Evolutionary conservation across 2,113 vertebrate genomes (phyloP).

Genomic region (Mionectes macconnelli): DNA sequence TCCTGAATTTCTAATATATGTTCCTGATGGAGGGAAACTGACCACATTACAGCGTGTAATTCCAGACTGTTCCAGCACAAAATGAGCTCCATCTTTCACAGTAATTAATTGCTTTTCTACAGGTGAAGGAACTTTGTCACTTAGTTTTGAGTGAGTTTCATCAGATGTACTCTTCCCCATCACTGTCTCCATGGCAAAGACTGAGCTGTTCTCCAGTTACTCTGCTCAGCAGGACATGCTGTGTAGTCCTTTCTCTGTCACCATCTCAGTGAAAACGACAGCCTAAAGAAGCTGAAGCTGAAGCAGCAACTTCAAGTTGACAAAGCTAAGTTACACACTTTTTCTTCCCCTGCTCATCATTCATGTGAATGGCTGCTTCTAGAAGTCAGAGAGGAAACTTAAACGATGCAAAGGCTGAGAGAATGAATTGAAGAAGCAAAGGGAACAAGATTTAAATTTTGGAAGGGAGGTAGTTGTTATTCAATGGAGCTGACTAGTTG

Average conservation of each 20-base stretch:
- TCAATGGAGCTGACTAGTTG: not conserved
- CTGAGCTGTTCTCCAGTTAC: not conserved
- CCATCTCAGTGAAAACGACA: not conserved
- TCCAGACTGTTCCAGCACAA: not conserved
- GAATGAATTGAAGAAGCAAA: not conserved
- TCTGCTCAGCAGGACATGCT: not conserved
- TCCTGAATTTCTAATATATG: not conserved
- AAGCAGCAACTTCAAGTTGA: not conserved
- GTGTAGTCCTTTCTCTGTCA: not conserved
- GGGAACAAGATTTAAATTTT: not conserved
- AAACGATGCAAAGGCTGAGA: not conserved
- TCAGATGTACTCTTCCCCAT: not conserved
- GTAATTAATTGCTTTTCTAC: not conserved
- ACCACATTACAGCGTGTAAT: not conserved
- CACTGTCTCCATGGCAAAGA: not conserved
- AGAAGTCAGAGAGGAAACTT: not conserved
- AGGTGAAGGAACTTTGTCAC: not conserved
- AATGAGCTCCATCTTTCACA: constrained; percentile 4
- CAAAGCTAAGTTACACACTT: not conserved
- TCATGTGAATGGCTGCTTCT: not conserved
- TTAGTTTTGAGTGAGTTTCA: not conserved
- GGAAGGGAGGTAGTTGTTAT: not conserved
- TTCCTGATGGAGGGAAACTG: not conserved
- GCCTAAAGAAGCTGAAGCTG: not conserved
- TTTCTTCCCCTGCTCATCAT: not conserved